phyloP scores from a whole-genome alignment of 37 sponge, comb jelly and placozoan genomes.

The Amphimedon queenslandica region DNA sequence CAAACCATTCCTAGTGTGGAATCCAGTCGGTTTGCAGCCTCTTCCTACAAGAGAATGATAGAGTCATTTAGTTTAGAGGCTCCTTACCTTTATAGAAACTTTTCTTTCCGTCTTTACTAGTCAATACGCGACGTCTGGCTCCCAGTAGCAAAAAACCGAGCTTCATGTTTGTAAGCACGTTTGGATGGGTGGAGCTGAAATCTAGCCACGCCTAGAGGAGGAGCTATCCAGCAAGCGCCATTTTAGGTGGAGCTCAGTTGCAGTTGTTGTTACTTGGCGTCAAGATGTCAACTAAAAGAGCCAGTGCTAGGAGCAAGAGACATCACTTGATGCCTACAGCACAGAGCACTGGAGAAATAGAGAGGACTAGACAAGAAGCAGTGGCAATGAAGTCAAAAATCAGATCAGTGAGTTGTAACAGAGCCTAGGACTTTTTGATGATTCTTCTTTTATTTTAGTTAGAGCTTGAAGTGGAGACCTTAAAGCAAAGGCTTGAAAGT shows the following conservation, averaged over 20 bases:
- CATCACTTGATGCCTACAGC: background rate
- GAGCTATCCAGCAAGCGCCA: too few species aligned
- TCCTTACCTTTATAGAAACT: slow-evolving; percentile 24
- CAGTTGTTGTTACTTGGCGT: too few species aligned
- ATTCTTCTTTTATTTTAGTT: slow-evolving; percentile 15
- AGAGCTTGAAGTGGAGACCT: slow-evolving; percentile 43
- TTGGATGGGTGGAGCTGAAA: background rate
- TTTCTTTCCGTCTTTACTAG: slow-evolving; percentile 37
- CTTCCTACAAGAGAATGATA: slow-evolving; percentile 30
- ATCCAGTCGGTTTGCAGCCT: slow-evolving; percentile 54
- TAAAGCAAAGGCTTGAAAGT: slow-evolving; percentile 49
- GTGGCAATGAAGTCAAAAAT: slow-evolving; percentile 26
- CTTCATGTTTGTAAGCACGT: too few species aligned
- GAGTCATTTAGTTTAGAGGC: background rate
- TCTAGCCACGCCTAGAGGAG: background rate
- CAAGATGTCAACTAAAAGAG: background rate
- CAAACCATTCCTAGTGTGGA: slow-evolving; percentile 54
- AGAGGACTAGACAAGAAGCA: slow-evolving; percentile 28
- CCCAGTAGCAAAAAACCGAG: slow-evolving; percentile 21
- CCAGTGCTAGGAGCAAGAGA: background rate
- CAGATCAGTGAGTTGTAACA: slow-evolving; percentile 19
- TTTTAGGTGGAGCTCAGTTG: too few species aligned
- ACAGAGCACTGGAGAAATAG: slow-evolving; percentile 25
- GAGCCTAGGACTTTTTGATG: background rate
- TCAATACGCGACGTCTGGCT: slow-evolving; percentile 48